Percentiles rank a stretch among this genome's conserved stretches.
phyloP scores from a whole-genome alignment of 1,140 invertebrate genomes.

The Battus philenor region DNA sequence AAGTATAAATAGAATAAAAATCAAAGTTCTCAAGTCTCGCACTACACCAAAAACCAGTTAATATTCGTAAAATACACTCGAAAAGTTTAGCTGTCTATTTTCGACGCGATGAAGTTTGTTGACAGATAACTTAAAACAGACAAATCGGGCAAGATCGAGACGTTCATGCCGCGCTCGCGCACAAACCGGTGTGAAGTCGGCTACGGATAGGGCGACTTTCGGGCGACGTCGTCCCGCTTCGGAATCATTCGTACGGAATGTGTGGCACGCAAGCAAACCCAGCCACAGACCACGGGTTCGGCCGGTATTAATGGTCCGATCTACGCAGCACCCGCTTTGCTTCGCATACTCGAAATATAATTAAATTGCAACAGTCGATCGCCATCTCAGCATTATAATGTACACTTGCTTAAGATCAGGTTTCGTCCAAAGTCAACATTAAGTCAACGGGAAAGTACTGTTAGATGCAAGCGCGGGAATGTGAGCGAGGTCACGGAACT shows the following conservation, averaged over 20 bases:
- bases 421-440: slow-evolving; percentile 72
- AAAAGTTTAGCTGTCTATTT: slow-evolving; percentile 49
- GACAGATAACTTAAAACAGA: slow-evolving; percentile 58
- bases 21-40: slow-evolving; percentile 41
- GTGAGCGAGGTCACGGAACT: slow-evolving; percentile 76
- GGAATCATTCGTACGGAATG: slow-evolving; percentile 53
- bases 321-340: slow-evolving; percentile 48
- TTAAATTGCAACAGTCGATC: slow-evolving; percentile 70
- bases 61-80: slow-evolving; percentile 51
- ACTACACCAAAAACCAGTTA: slow-evolving; percentile 51
- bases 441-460: slow-evolving; percentile 74
- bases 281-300: slow-evolving; percentile 43
- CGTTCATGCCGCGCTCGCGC: slow-evolving; percentile 69
- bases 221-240: slow-evolving; percentile 43
- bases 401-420: slow-evolving; percentile 71
- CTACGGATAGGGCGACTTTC: slow-evolving; percentile 46
- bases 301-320: slow-evolving; percentile 41
- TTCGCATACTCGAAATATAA: slow-evolving; percentile 69
- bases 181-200: slow-evolving; percentile 69
- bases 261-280: slow-evolving; percentile 43
- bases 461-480: slow-evolving; percentile 74
- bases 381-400: slow-evolving; percentile 59
- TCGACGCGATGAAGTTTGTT: slow-evolving; percentile 65
- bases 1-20: slow-evolving; percentile 44
- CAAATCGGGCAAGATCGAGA: slow-evolving; percentile 52